These are phyloP conservation scores for Epinephelus malabaricus DNA, from an alignment of 2,797 vertebrate species.

Conservation along the genomic window DNA sequence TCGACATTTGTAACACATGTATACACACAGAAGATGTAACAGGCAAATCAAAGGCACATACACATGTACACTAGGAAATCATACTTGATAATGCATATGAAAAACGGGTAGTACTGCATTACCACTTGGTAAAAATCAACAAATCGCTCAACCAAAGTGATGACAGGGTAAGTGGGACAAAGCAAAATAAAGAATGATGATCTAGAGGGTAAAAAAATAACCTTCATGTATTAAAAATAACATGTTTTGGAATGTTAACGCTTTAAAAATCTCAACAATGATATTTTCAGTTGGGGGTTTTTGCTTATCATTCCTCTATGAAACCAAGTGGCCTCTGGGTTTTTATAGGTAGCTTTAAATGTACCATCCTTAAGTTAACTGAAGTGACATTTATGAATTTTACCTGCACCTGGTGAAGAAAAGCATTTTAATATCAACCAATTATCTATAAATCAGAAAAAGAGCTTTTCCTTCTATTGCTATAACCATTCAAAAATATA, in stretches of 20 bases:
- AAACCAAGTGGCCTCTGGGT: background rate
- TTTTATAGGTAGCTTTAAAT: background rate
- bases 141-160: conserved; percentile 40
- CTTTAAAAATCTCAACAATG: background rate
- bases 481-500: background rate
- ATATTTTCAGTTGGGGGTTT: background rate
- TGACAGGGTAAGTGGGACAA: conserved; percentile 60
- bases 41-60: conserved; percentile 48
- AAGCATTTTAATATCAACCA: conserved; percentile 19
- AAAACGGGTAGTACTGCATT: conserved; percentile 44
- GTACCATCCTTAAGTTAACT: background rate
- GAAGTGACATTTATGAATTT: background rate
- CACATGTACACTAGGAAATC: conserved; percentile 37
- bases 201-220: conserved; percentile 44
- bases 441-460: background rate
- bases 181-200: conserved; percentile 62
- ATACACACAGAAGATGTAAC: conserved; percentile 45
- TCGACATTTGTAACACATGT: conserved; percentile 39
- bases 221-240: conserved; percentile 49
- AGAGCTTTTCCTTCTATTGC: background rate
- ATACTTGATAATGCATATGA: conserved; percentile 46
- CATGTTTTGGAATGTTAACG: background rate
- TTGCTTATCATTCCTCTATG: background rate
- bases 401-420: conserved; percentile 16
- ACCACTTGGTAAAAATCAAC: conserved; percentile 19